Percentiles rank a stretch among this genome's conserved stretches.
phyloP scores from a whole-genome alignment of 2,113 vertebrate species.

The Brachypodius melanocephalos region DNA sequence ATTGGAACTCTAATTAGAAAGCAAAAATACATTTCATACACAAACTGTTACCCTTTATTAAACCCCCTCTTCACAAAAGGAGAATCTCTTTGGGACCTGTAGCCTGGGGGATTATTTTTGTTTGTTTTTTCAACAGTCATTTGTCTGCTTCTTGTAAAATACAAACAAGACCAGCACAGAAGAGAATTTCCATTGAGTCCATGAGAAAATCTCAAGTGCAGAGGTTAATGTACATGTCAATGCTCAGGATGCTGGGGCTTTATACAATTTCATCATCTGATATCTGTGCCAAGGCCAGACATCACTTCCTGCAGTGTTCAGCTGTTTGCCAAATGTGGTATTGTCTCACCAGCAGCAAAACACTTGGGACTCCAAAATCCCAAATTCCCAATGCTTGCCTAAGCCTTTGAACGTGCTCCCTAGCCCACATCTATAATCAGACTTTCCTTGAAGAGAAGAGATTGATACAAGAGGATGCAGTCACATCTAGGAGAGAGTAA shows the following conservation, averaged over 20 bases:
- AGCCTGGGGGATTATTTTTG: not conserved
- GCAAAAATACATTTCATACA: not conserved
- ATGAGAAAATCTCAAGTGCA: not conserved
- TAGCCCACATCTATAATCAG: not conserved
- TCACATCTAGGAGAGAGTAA: not conserved
- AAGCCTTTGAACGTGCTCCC: not conserved
- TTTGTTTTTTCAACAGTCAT: not conserved
- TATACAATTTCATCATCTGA: not conserved
- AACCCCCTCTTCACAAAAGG: not conserved
- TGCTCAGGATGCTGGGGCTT: not conserved
- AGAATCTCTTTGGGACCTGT: not conserved
- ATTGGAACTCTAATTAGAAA: not conserved
- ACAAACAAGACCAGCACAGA: not conserved
- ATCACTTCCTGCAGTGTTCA: not conserved
- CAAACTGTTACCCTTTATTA: not conserved
- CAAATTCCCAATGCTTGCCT: not conserved
- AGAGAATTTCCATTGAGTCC: not conserved
- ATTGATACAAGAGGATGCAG: not conserved
- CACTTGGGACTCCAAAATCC: not conserved
- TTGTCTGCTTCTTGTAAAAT: not conserved
- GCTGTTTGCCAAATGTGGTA: not conserved
- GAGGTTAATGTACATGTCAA: not conserved
- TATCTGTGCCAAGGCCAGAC: not conserved
- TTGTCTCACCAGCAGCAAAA: not conserved
- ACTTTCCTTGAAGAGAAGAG: not conserved